These are phyloP conservation scores for Rotaria sp. DNA, from an alignment of 2,888 invertebrate species.

Conservation along the genomic window DNA sequence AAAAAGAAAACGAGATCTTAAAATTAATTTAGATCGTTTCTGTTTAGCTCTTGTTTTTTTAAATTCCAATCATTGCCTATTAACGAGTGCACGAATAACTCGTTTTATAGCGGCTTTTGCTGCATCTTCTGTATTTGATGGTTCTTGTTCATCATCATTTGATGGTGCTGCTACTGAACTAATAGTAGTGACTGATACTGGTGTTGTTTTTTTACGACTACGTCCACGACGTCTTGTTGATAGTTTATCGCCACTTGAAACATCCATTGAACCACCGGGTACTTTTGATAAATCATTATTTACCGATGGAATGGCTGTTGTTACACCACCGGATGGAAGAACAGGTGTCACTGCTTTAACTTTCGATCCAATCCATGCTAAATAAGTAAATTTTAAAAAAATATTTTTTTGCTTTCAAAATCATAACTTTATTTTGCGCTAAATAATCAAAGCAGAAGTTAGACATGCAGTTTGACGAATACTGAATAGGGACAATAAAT, in stretches of 20 bases:
- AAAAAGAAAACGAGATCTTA: neutral
- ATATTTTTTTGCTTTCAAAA: neutral
- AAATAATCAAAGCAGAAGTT: neutral
- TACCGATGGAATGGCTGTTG: neutral
- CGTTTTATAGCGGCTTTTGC: neutral
- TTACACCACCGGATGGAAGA: neutral
- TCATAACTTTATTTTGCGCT: neutral
- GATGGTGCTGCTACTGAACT: neutral
- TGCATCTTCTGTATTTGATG: neutral
- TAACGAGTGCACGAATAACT: neutral
- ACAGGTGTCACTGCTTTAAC: neutral
- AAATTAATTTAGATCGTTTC: neutral
- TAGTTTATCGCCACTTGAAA: neutral
- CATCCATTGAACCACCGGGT: neutral
- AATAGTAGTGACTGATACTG: neutral
- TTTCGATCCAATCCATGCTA: slow-evolving; percentile 7
- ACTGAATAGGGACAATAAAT: neutral
- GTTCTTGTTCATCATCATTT: neutral
- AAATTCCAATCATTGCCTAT: neutral
- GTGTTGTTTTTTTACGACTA: neutral
- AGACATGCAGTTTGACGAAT: neutral
- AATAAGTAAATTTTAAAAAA: neutral
- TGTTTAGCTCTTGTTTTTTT: neutral
- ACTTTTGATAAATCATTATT: neutral
- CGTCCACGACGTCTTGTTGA: neutral